Percentiles rank a stretch among this genome's conserved stretches.
Evolutionary conservation across 53 echinoderm and acorn worm species (phyloP).

Genomic region (Holothuria scabra): DNA sequence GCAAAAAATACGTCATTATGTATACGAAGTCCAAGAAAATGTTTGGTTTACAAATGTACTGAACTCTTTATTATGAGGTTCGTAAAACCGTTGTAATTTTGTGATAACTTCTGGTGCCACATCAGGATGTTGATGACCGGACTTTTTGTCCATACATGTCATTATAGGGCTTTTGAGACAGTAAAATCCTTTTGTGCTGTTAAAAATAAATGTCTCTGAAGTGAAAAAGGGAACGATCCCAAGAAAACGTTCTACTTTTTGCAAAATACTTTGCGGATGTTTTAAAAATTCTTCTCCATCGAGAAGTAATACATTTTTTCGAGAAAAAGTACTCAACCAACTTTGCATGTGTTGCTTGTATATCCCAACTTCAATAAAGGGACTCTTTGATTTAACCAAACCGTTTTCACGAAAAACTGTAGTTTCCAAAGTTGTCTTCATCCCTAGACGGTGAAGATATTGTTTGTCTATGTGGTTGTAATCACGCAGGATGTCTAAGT

Average conservation of each 20-base stretch:
- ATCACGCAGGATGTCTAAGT: background rate
- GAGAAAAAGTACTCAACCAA: conserved; percentile 64
- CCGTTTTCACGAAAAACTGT: conserved; percentile 62
- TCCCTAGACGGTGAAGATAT: too few relatives aligned
- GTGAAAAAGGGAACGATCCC: conserved; percentile 68
- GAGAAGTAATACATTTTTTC: conserved; percentile 61
- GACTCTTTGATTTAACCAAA: conserved; percentile 57
- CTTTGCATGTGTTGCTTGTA: conserved; percentile 65
- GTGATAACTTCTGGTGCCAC: conserved; percentile 29
- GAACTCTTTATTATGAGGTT: conserved; percentile 57
- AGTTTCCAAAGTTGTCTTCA: conserved; percentile 57
- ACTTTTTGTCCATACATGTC: conserved; percentile 65
- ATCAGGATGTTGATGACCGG: conserved; percentile 72
- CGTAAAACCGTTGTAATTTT: conserved; percentile 61
- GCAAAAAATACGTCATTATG: background rate
- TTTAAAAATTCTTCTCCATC: conserved; percentile 74
- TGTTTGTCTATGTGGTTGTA: too few relatives aligned
- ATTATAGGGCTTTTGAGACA: conserved; percentile 73
- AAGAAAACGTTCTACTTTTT: conserved; percentile 66
- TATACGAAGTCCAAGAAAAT: conserved; percentile 60
- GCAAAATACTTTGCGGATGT: conserved; percentile 61
- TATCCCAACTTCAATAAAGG: conserved; percentile 63
- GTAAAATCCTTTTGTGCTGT: conserved; percentile 68
- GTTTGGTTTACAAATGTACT: conserved; percentile 25
- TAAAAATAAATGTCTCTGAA: conserved; percentile 72